phyloP scores from a whole-genome alignment of 2,888 invertebrate genomes.

The Harpagoxenus sublaevis region DNA sequence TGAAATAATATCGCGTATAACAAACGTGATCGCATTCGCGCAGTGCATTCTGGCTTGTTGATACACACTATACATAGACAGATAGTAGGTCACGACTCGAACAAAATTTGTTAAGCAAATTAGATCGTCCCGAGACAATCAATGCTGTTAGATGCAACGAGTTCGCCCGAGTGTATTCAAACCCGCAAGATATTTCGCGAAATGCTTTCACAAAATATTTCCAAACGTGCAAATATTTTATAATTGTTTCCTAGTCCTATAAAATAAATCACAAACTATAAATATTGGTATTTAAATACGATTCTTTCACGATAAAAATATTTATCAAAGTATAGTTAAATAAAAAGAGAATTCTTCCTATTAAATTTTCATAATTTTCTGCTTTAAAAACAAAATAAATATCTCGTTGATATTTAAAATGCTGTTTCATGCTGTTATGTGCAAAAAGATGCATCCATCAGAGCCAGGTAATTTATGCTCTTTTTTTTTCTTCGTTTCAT shows the following conservation, averaged over 20 bases:
- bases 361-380: neutral
- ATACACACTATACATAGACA: neutral
- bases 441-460: neutral
- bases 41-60: neutral
- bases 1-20: neutral
- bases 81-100: slow-evolving; percentile 15
- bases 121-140: slow-evolving; percentile 8
- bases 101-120: slow-evolving; percentile 44
- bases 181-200: neutral
- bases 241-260: neutral
- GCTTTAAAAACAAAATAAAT: slow-evolving; percentile 7
- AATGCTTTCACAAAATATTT: neutral
- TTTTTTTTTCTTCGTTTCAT: neutral
- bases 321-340: neutral
- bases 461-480: neutral
- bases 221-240: neutral
- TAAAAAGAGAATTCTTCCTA: neutral
- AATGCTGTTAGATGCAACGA: neutral
- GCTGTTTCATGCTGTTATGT: neutral
- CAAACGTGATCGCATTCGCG: neutral
- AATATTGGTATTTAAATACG: neutral
- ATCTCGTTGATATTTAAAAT: neutral
- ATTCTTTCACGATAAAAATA: neutral
- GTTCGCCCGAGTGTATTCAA: neutral
- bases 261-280: neutral